Conservation (phyloP, 1,140 invertebrate genomes). For the Cyphomyrmex costatus region DNA sequence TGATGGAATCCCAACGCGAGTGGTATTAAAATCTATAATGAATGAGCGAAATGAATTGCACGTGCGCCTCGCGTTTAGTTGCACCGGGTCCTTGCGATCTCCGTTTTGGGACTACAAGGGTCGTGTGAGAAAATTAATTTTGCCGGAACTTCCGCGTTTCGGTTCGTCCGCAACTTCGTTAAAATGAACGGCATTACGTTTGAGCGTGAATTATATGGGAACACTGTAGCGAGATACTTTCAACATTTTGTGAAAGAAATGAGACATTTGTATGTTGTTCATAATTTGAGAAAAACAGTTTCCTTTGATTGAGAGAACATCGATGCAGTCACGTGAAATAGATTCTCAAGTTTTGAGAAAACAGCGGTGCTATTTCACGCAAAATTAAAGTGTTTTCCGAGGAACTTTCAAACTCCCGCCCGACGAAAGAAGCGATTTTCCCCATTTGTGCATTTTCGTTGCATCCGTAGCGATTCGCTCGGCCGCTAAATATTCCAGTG, state of each 20-base stretch:
- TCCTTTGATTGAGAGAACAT: neutral
- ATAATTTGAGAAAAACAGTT: neutral
- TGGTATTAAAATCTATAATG: slow-evolving; percentile 75
- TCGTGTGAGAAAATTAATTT: slow-evolving; percentile 57
- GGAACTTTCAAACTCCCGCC: slow-evolving; percentile 33
- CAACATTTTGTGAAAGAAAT: slow-evolving; percentile 6
- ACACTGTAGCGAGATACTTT: neutral
- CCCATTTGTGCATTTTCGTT: slow-evolving; percentile 29
- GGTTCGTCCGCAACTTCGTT: slow-evolving; percentile 46
- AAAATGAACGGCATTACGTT: slow-evolving; percentile 26
- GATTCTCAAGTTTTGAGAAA: neutral
- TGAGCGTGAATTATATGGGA: slow-evolving; percentile 29
- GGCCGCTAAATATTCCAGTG: slow-evolving; percentile 63
- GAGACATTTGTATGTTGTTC: neutral
- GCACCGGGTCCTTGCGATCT: slow-evolving; percentile 49
- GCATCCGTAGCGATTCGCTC: slow-evolving; percentile 17
- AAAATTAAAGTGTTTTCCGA: slow-evolving; percentile 53
- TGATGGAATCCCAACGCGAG: slow-evolving; percentile 47
- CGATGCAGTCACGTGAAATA: neutral
- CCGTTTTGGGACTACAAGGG: slow-evolving; percentile 45
- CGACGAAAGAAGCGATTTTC: slow-evolving; percentile 54
- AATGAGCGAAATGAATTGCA: slow-evolving; percentile 72
- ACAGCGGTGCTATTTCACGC: neutral
- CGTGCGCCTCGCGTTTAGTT: slow-evolving; percentile 54
- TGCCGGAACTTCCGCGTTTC: slow-evolving; percentile 29